Percentiles rank a stretch among this genome's conserved stretches.
These are phyloP conservation scores for human DNA, from an alignment of 2,113 vertebrate species.

Conservation along the genomic window GRCh38 chr15:34147001-34147500, in stretches of 20 bases:
- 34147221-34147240: slow-evolving; percentile 92
- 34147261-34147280: slow-evolving; percentile 88
- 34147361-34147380: slow-evolving; percentile 84
- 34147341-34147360: slow-evolving; percentile 3
- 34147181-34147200: slow-evolving; percentile 86
- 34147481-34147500: slow-evolving; percentile 12
- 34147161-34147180: slow-evolving; percentile 26
- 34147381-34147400: slow-evolving; percentile 93
- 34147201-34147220: slow-evolving; percentile 93
- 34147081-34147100: slow-evolving; percentile 1
- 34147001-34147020: background rate
- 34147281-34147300: slow-evolving; percentile 89
- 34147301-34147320: slow-evolving; percentile 69
- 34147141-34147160: slow-evolving; percentile 33
- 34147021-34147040: slow-evolving; percentile 31
- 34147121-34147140: background rate
- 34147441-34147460: background rate
- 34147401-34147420: slow-evolving; percentile 94
- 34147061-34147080: slow-evolving; percentile 33
- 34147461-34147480: background rate
- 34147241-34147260: slow-evolving; percentile 96
- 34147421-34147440: slow-evolving; percentile 90
- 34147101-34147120: background rate
- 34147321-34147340: background rate
- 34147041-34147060: slow-evolving; percentile 27